Percentiles rank a stretch among this genome's conserved stretches.
phyloP scores from a whole-genome alignment of 2,113 vertebrate species.

The Corythaeola cristata region DNA sequence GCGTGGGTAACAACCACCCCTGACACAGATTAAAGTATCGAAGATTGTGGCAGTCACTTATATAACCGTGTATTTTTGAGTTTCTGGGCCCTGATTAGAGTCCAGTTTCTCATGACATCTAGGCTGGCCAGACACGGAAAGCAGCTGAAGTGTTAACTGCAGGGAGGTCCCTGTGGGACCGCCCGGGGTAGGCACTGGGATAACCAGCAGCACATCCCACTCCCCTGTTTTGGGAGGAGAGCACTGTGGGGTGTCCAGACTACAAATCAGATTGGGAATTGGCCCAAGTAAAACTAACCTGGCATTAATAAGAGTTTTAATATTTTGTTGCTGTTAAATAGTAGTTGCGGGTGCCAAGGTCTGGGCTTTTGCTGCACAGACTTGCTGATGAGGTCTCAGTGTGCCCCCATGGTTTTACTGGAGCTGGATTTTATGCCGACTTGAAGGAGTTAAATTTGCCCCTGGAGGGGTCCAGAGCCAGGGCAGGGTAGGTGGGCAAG shows the following conservation, averaged over 20 bases:
- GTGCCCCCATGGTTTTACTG: neutral
- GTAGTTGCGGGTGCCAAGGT: rapidly evolving
- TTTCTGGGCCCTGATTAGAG: neutral
- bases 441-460: neutral
- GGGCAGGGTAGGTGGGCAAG: neutral
- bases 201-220: rapidly evolving
- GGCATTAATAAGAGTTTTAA: neutral
- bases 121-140: neutral
- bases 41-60: neutral
- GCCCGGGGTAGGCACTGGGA: rapidly evolving
- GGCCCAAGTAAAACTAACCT: neutral
- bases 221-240: neutral
- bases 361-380: neutral
- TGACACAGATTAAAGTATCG: neutral
- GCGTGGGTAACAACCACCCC: neutral
- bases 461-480: neutral
- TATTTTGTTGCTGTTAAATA: neutral
- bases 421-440: neutral
- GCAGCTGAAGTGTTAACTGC: neutral
- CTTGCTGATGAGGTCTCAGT: neutral
- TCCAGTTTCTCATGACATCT: neutral
- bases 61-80: neutral
- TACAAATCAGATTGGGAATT: neutral
- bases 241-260: neutral
- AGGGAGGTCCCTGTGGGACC: neutral